phyloP scores from a whole-genome alignment of 2,888 invertebrate species.

The Dexiosoma caninum region DNA sequence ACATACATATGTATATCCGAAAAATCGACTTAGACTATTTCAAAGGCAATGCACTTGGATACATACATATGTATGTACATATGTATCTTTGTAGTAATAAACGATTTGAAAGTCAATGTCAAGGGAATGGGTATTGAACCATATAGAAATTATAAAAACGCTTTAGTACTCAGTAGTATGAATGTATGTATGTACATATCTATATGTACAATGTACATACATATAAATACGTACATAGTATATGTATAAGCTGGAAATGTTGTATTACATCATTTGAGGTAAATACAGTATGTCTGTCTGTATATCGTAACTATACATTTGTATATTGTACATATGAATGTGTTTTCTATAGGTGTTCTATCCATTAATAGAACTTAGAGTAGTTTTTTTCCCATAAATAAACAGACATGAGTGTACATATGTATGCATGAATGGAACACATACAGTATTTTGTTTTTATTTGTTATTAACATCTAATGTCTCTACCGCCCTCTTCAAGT shows the following conservation, averaged over 20 bases:
- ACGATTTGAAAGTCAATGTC: no score
- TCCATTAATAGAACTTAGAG: not conserved
- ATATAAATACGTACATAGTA: not conserved
- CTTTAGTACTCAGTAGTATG: no score
- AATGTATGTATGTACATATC: no score
- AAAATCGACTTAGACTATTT: no score
- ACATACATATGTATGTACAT: not conserved
- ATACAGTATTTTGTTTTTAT: not conserved
- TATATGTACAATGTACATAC: not conserved
- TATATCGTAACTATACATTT: no score
- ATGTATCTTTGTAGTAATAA: no score
- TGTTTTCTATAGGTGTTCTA: not conserved
- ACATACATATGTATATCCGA: not conserved
- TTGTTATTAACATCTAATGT: constrained; percentile 24
- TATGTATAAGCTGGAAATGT: not conserved
- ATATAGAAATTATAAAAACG: no score
- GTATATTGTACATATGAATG: no score
- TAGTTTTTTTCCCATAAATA: not conserved
- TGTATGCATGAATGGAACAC: not conserved
- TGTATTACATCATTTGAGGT: constrained; percentile 10
- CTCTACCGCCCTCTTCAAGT: constrained; percentile 8
- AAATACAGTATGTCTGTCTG: no score
- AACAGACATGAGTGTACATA: not conserved
- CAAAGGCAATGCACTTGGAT: not conserved
- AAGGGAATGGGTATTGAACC: no score